A percentile compares a stretch with the other conserved stretches of the same genome.
These are phyloP conservation scores for Lampropteryx suffumata DNA, from an alignment of 2,888 invertebrate genomes.

Conservation along the genomic window DNA sequence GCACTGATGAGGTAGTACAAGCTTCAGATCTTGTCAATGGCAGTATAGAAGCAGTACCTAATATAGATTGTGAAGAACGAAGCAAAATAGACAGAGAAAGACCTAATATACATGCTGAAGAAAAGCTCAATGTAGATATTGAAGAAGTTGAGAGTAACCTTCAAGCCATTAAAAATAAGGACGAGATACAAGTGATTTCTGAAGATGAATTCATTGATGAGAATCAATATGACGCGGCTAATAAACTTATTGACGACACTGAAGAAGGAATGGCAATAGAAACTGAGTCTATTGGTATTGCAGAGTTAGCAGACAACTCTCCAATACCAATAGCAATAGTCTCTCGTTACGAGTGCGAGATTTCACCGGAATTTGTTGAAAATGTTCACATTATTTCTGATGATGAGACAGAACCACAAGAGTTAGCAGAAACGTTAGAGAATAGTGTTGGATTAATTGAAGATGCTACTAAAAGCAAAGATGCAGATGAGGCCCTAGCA, in stretches of 20 bases:
- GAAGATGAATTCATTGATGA: background rate
- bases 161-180: background rate
- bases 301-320: too few relatives aligned
- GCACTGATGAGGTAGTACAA: background rate
- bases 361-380: background rate
- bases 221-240: background rate
- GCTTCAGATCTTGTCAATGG: background rate
- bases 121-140: too few relatives aligned
- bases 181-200: background rate
- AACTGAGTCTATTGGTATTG: background rate
- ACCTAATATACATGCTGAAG: too few relatives aligned
- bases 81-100: too few relatives aligned
- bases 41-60: background rate
- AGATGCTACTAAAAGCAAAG: background rate
- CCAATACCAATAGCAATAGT: too few relatives aligned
- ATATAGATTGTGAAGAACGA: too few relatives aligned
- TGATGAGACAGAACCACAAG: slow-evolving; percentile 3
- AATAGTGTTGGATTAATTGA: background rate
- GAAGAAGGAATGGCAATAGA: background rate
- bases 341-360: background rate
- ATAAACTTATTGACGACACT: background rate
- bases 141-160: background rate
- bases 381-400: slow-evolving; percentile 10
- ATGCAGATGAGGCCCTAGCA: background rate
- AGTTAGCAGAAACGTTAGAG: background rate